Base-by-base conservation (phyloP, 2,888 invertebrate genomes). In the Eupithecia pulchellata region DNA sequence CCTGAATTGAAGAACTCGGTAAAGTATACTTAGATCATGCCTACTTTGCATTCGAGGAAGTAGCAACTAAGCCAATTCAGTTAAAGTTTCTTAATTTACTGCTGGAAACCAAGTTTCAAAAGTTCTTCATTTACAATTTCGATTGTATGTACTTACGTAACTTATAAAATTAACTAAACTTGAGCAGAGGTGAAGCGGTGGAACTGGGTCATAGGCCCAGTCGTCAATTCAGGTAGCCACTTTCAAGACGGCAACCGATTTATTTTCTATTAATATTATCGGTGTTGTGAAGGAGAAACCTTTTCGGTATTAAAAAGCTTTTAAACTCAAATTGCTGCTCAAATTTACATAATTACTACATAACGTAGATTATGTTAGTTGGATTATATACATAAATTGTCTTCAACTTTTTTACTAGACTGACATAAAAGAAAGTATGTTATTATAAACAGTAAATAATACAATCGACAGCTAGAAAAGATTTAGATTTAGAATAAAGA, bases 151-250 rank as follows among this genome's bases (percentile, higher is more conserved):
- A n/a, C n/a, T n/a, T n/a, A n/a, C n/a, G n/a, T 58, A 58, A n/a
- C 30, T 67, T 34, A 71, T 68, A 65, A 72, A 72, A n/a, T n/a
- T 58, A 30, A n/a, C n/a, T n/a, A n/a, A n/a, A n/a, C n/a, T 32
- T 52, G n/a, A 39, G 52, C 30, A 47, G 34, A 20, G 20, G 42
- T 42, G n/a, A n/a, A 8, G n/a, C 8, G n/a, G 57, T 34, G 65
- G 17, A 71, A 70, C 69, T 72, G 63, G 72, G 72, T 72, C 72
- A 72, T 42, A 66, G 20, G 72, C 64, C 58, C 69, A 52, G 47
- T 11, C 11, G 60, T 20, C 42, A 20, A 20, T 47, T 52, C 1
- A 20, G 17, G 39, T 42, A 42, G 39, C 17, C 4, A 2, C n/a
- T 36, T 39, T 39, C 39, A 39, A 42, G n/a, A 17, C 14, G 14